Percentiles rank a stretch among this genome's conserved stretches.
Evolutionary conservation across 2,113 vertebrate genomes (phyloP).

Genomic region (Sialia sialis): DNA sequence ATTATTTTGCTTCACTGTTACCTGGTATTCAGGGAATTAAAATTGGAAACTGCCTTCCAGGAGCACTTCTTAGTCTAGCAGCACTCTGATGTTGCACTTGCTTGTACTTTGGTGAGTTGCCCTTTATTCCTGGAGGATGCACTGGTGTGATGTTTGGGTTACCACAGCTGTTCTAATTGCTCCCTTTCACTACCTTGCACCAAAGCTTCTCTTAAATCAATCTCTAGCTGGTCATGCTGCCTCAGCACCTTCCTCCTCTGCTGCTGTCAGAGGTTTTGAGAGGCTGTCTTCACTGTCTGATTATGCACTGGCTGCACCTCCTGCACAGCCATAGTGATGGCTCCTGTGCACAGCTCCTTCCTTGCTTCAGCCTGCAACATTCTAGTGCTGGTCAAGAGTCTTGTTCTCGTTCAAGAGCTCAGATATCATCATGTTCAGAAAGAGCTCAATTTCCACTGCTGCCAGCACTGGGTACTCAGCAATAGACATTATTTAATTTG

Average conservation of each 20-base stretch:
- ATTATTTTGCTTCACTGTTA: neutral
- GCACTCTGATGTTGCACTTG: neutral
- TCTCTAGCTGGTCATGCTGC: neutral
- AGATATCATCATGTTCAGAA: neutral
- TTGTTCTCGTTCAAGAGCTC: neutral
- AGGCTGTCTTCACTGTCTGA: neutral
- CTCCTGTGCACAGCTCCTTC: neutral
- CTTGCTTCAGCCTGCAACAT: neutral
- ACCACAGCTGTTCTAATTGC: neutral
- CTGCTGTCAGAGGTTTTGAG: neutral
- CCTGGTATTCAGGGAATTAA: neutral
- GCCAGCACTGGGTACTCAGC: neutral
- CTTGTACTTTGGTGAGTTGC: neutral
- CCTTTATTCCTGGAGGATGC: neutral
- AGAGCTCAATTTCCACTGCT: neutral
- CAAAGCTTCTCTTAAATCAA: neutral
- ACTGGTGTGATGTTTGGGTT: rapidly evolving
- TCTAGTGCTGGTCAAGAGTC: neutral
- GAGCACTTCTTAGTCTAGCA: neutral
- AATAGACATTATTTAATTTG: neutral
- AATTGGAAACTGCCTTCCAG: neutral
- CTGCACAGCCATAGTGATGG: neutral
- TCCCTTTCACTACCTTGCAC: neutral
- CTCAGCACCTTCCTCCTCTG: neutral
- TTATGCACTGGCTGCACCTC: neutral